These are phyloP conservation scores for Albula glossodonta DNA, from an alignment of 2,113 vertebrate species.

Conservation along the genomic window DNA sequence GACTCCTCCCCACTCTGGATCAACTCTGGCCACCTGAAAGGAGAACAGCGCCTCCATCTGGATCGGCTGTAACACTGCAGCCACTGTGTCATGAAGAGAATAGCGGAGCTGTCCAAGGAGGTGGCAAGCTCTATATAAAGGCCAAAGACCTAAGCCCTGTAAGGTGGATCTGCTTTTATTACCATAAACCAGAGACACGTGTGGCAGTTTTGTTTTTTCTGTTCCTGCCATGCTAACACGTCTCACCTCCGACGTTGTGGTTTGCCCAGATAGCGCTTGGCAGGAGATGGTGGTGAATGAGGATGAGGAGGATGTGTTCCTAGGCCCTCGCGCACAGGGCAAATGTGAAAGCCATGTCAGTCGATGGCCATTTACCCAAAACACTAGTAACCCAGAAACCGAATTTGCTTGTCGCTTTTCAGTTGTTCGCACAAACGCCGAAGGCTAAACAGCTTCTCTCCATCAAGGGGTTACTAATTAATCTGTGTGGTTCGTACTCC, in stretches of 20 bases:
- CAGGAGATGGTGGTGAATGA: neutral
- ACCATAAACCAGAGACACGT: neutral
- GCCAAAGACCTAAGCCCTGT: no score
- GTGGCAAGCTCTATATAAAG: no score
- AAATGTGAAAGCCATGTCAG: neutral
- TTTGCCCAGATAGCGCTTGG: neutral
- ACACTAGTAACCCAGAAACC: no score
- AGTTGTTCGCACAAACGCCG: neutral
- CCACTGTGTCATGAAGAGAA: no score
- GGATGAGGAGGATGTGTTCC: no score
- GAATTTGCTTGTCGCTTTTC: neutral
- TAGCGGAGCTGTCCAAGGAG: no score
- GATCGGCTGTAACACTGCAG: no score
- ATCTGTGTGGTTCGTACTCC: neutral
- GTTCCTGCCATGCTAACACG: neutral
- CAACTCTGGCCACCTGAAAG: no score
- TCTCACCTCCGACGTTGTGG: neutral
- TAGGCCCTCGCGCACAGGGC: no score
- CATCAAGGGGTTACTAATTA: conserved; percentile 6
- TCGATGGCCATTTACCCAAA: neutral
- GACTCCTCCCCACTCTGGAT: no score
- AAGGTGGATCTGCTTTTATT: no score
- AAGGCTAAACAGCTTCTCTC: neutral
- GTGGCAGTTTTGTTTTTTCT: neutral
- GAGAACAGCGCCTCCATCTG: no score